Evolutionary conservation across 2,888 invertebrate genomes (phyloP), one percentile per base, ranked within the genome.

Genomic region (Punctoribates punctum): DNA sequence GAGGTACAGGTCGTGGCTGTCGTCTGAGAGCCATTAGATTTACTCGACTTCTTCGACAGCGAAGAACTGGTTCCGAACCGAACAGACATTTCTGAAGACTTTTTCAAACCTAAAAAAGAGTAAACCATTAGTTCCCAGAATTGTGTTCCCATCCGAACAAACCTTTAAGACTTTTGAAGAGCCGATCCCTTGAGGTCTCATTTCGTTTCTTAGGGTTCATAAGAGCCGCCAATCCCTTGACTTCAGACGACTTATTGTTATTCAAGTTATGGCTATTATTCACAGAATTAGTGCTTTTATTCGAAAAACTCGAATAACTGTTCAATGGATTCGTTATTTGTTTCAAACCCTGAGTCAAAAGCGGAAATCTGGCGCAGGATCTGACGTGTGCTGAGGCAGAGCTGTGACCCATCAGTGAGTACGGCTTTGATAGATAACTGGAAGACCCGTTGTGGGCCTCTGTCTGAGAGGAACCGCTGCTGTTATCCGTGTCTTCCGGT

Each of bases 111-210:
- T 70, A 13, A 23, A 5, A 29, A 57, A 57, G 20, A 57, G 23
- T 17, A 20, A 57, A 57, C 3, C 3, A 20, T 34, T 65, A 6
- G 34, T 34, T 34, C 8, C 8, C 34, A 8, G 34, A 34, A 34
- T 6, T 34, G n/a, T n/a, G n/a, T n/a, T n/a, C n/a, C n/a, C n/a
- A n/a, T n/a, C n/a, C n/a, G n/a, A n/a, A n/a, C 34, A 27, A 62
- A 4, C 80, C 79, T 73, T 80, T 80, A n/a, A 80, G 42, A 73
- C 79, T 80, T 6, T 79, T 77, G 23, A 80, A 79, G 3, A 80
- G 67, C 29, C 80, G 75, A 54, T 80, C 80, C n/a, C 79, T 75
- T 13, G 79, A 77, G 17, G 78, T 80, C 75, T 79, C 79, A 23
- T 76, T 78, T 46, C 79, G 77, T 54, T 77, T 77, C 48, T 77